phyloP scores from a whole-genome alignment of 2,113 vertebrate species.

The Gnathonemus echidnorhynchus region DNA sequence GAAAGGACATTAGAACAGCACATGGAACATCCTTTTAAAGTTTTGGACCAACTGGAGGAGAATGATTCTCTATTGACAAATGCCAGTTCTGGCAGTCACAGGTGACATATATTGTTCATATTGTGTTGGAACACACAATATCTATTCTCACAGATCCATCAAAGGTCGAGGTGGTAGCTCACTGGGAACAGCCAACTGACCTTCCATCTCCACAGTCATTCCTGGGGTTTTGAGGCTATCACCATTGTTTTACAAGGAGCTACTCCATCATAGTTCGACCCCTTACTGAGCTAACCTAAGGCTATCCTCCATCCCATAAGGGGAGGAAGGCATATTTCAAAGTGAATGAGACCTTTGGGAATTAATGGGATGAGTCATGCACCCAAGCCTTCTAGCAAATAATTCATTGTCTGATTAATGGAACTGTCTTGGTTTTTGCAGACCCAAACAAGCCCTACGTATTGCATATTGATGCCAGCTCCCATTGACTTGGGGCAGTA shows the following conservation, averaged over 20 bases:
- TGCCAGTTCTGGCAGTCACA: constrained; percentile 6
- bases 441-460: not conserved
- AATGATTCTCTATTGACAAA: not conserved
- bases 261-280: not conserved
- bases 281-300: not conserved
- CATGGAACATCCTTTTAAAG: not conserved
- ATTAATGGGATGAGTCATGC: not conserved
- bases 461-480: not conserved
- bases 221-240: not conserved
- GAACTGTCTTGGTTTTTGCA: not conserved
- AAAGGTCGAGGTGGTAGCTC: not conserved
- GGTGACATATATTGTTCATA: not conserved
- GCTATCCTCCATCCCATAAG: not conserved
- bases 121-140: not conserved
- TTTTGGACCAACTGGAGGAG: not conserved
- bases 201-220: not conserved
- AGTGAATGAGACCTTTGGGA: not conserved
- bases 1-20: constrained; percentile 7
- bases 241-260: not conserved
- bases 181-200: not conserved
- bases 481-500: not conserved
- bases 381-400: not conserved
- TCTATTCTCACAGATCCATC: not conserved
- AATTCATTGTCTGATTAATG: not conserved
- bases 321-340: not conserved